Base-by-base conservation (phyloP, 2,888 invertebrate genomes). In the Apotomis turbidana region DNA sequence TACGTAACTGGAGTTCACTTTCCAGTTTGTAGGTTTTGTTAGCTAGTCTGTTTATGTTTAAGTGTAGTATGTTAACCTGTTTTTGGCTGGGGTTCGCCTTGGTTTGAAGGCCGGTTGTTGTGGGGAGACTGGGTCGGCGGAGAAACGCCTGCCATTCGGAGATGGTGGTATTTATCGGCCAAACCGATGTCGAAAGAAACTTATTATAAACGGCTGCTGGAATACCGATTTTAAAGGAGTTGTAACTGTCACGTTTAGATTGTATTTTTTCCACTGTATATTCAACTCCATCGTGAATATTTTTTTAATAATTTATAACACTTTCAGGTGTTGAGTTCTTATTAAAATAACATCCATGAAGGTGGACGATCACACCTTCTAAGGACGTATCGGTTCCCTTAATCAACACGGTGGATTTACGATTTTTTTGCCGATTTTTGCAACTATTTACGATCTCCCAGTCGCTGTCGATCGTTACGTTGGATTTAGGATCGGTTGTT, bases 81-180 rank as follows among this genome's bases (percentile, higher is more conserved):
- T 15, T 15, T 15, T 15, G 0, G 15, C 15, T 15, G 15, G 15
- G 15, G 15, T 15, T 1, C 15, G 15, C 15, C 15, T 15, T 15
- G 15, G 15, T 15, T 15, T 15, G 15, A 15, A 15, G 15, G 15
- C 15, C 15, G 15, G 15, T 13, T 61, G 27, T 9, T 62, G 58
- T 57, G 57, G 57, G 68, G 13, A 49, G 62, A 36, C 13, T n/a
- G 51, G 27, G 10, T 51, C 51, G 62, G 51, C 51, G 51, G n/a
- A 62, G 62, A 62, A 62, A 62, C 52, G 63, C 41, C 63, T 41
- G 38, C 63, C 63, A 63, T 15, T 63, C 54, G 8, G 52, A 54
- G 38, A 63, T 54, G 10, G 13, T 15, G 2, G 41, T 64, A n/a
- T 64, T 64, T 54, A 64, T n/a, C 1, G 63, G 63, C 63, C 63